Evolutionary conservation across 2,113 vertebrate genomes (phyloP).

Genomic region (Apteryx mantelli): DNA sequence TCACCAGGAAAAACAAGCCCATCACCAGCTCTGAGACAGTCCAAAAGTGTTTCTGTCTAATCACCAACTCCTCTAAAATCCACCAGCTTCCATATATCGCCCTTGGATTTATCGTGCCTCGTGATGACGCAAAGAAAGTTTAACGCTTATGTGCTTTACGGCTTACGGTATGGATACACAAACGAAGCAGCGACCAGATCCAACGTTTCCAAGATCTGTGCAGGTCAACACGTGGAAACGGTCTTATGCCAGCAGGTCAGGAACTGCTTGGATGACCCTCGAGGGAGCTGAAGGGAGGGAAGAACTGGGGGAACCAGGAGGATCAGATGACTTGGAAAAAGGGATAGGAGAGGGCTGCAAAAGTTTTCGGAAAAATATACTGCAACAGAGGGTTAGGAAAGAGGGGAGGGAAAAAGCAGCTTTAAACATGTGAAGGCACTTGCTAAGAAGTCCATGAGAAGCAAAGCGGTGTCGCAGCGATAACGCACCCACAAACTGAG

Average conservation of each 20-base stretch:
- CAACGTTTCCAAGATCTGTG: too few relatives aligned
- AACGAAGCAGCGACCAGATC: too few relatives aligned
- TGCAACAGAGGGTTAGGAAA: background rate
- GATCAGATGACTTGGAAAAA: background rate
- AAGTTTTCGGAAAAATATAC: background rate
- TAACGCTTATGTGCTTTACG: too few relatives aligned
- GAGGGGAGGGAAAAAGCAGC: background rate
- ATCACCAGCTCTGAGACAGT: background rate
- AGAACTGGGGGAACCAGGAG: background rate
- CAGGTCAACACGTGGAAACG: too few relatives aligned
- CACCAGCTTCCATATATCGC: background rate
- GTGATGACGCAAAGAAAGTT: background rate
- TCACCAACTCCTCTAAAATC: background rate
- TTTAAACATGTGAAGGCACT: too few relatives aligned
- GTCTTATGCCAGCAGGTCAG: too few relatives aligned
- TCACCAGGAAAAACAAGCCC: background rate
- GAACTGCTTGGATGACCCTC: too few relatives aligned
- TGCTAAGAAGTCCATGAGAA: accelerated
- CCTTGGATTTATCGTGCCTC: background rate
- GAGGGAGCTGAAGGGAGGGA: background rate
- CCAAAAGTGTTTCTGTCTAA: background rate
- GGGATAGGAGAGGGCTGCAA: background rate
- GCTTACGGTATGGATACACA: too few relatives aligned
- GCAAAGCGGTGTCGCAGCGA: background rate
- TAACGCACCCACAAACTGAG: background rate